Base-by-base conservation (phyloP, 30 jellyfish, hydroid and myxozoan species). In the Aurelia sp. region DNA sequence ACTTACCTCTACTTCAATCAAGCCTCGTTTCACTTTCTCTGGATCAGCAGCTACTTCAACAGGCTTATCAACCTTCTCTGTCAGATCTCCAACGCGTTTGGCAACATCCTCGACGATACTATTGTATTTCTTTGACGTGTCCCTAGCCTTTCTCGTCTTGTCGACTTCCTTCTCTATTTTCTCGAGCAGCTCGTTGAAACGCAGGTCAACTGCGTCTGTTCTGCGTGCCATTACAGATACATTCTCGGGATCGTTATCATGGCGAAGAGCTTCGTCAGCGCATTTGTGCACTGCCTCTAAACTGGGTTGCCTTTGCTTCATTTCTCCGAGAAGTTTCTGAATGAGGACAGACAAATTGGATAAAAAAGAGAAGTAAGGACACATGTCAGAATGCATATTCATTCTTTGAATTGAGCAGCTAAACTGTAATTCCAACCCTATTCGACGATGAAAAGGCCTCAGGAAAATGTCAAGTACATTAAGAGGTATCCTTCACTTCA, bases 41-140 rank as follows among this genome's bases (percentile, higher is more conserved):
- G 97, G 89, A 72, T 93, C 93, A 22, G 99, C 94, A 57, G 91
- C 98, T 57, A 82, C 83, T 17, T 97, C 96, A 72, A 85, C 80
- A 5, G 88, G 97, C 69, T 65, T 41, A 38, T 68, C 89, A 55
- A 70, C 24, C 74, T 51, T 67, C 72, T 63, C 74, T 24, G 74
- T n/a, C 48, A 93, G 57, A 3, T 80, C 90, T 33, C 81, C 84
- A 20, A 86, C 47, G 40, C 84, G 88, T 30, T 81, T 88, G 0
- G 47, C 72, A 44, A 70, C 85, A 38, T 74, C 95, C 7, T 67
- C 84, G 47, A 85, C 13, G 30, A 59, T 66, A 6, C 86, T 97
- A 35, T 75, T 78, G 70, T 76, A 81, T 27, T 77, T 68, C 94
- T 90, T 79, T 15, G 90, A 85, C 0, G 94, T 12, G 17, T 87